phyloP scores from a whole-genome alignment of 2,113 vertebrate genomes.

The Gadus chalcogrammus region DNA sequence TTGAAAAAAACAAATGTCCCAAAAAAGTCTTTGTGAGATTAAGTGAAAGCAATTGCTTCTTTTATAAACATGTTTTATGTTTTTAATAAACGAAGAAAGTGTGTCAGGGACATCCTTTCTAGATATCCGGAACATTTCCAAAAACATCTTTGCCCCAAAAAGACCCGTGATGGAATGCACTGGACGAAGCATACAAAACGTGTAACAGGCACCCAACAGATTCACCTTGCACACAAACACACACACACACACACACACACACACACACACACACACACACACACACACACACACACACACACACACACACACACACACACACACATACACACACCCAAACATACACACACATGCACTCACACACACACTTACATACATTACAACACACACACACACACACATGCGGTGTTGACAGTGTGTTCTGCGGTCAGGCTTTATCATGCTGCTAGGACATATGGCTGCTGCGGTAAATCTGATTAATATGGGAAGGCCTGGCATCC shows the following conservation, averaged over 20 bases:
- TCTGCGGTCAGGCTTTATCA: constrained; percentile 63
- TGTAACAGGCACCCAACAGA: not conserved
- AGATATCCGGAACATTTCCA: not conserved
- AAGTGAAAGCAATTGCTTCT: too few species aligned
- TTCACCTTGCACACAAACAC: too few species aligned
- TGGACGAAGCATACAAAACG: constrained; percentile 35
- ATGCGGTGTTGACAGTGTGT: constrained; percentile 52
- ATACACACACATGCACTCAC: too few species aligned
- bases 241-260: constrained; percentile 12
- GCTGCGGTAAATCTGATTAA: constrained; percentile 75
- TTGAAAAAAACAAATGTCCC: too few species aligned
- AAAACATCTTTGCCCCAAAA: constrained; percentile 31
- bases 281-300: too few species aligned
- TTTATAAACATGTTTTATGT: not conserved
- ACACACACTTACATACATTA: constrained; percentile 5
- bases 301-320: too few species aligned
- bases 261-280: constrained; percentile 14
- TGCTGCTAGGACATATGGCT: constrained; percentile 76
- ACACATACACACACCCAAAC: constrained; percentile 17
- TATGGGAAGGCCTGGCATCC: constrained; percentile 63
- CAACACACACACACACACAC: constrained; percentile 5
- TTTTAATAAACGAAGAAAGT: not conserved
- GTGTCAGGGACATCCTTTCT: not conserved
- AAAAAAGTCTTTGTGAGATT: too few species aligned
- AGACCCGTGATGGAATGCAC: constrained; percentile 45